Evolutionary conservation across 2,888 invertebrate species (phyloP), one percentile per base, ranked within the genome.

Genomic region (Tetragonisca angustula): DNA sequence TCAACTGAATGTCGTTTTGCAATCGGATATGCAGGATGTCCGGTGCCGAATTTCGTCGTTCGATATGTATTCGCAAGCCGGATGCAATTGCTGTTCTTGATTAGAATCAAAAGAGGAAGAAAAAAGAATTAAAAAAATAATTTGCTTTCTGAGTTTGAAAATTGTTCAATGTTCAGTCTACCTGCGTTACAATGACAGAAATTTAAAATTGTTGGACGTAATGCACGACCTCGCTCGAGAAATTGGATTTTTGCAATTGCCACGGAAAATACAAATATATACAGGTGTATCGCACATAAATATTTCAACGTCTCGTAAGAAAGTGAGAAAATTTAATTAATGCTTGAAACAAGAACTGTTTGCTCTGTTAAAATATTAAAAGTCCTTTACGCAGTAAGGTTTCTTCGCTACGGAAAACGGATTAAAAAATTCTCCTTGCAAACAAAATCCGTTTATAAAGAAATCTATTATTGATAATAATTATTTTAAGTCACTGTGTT

Each of bases 21-120:
- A 52, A 76, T 27, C 24, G 70, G 61, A 52, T 70, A 62, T 52
- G 24, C 24, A 15, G 62, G 19, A 43, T 56, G 50, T 70, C 69
- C 43, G 59, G 70, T 52, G 36, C 70, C 19, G 50, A 9, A 69
- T 70, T 59, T 54, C n/a, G 11, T n/a, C 67, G 56, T 54, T 61
- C 52, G 50, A 70, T 61, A 69, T 69, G 24, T 43, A 52, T 70
- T 76, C 21, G 61, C 19, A 76, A 76, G 49, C 52, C 76, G 9
- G 50, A 15, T 17, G 24, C 49, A 62, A 56, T 32, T 19, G 13
- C 13, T 15, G 24, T 9, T 27, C 50, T 52, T 61, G 54, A 59
- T 56, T 32, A 36, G 9, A 43, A 9, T 43, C n/a, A 21, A 32
- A 61, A 61, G 50, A 61, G 15, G 56, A 49, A 59, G 61, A 56